Base-by-base conservation (phyloP, 1,140 invertebrate species). In the Meloidogyne chitwoodi region DNA sequence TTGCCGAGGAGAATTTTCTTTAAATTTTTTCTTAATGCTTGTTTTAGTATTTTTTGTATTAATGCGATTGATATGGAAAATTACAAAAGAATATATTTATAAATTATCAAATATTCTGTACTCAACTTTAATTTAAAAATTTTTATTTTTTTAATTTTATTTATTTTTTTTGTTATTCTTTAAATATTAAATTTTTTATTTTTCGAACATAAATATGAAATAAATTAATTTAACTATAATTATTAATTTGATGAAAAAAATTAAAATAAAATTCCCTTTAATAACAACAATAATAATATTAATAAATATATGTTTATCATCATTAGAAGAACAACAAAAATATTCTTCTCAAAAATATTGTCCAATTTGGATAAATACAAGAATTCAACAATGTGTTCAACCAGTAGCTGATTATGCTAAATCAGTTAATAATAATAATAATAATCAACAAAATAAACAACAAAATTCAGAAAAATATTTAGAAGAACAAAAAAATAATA, bases 381-480 rank as follows among this genome's bases (percentile, higher is more conserved):
- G 73, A 56, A 86, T 86, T 62, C 84, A 86, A 64, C 76, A 76
- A 41, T 86, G 84, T 71, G 84, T 86, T 10, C 84, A 82, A 27
- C 84, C 84, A 19, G 84, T 86, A 16, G 85, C 84, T 19, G 79
- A 87, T 24, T 86, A 87, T 68, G 86, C 84, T 27, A 87, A 87
- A 75, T 73, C 87, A 34, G 68, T 86, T 19, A 86, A 86, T 68
- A 79, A 81, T 69, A 66, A 87, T 19, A 86, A 86, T 68, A 79
- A 81, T 69, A 66, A 87, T 69, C 75, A 78, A 70, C 34, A 48
- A 62, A 83, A 79, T 48, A 34, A 73, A 41, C n/a, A 41, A 26
- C 8, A 41, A 61, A 29, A n/a, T 19, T 19, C 22, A 14, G 19
- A 48, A 27, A 41, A 34, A 16, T n/a, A 78, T 77, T 77, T n/a